Evolutionary conservation across 2,888 invertebrate species (phyloP).

Genomic region (Stratiomys singularior): DNA sequence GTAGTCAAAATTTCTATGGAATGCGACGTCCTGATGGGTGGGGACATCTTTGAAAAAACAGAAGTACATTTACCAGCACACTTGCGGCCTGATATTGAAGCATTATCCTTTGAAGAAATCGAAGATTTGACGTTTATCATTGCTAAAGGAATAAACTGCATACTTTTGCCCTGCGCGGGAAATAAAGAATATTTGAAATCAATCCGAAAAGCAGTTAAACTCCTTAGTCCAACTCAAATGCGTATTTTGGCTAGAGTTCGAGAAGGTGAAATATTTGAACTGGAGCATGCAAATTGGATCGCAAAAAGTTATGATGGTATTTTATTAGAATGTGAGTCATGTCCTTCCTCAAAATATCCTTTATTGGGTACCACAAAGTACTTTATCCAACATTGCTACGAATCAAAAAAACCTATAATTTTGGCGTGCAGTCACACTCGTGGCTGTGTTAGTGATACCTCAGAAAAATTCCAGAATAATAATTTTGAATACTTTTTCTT

Average conservation of each 20-base stretch:
- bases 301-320: constrained; percentile 58
- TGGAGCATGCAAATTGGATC: constrained; percentile 56
- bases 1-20: constrained; percentile 1
- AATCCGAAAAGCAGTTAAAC: constrained; percentile 53
- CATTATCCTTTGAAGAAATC: constrained; percentile 60
- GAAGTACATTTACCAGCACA: constrained; percentile 15
- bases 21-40: constrained; percentile 25
- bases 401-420: constrained; percentile 58
- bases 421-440: constrained; percentile 49
- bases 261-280: constrained; percentile 56
- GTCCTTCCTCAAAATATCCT: not conserved
- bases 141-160: constrained; percentile 58
- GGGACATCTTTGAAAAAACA: not conserved
- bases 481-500: constrained; percentile 33
- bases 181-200: constrained; percentile 54
- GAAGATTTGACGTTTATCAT: constrained; percentile 61
- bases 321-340: constrained; percentile 53
- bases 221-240: constrained; percentile 55
- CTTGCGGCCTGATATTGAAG: not conserved
- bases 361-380: constrained; percentile 12
- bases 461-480: no score
- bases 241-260: constrained; percentile 58
- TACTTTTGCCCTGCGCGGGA: constrained; percentile 57
- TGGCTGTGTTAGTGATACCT: not conserved
- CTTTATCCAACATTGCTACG: constrained; percentile 55